Percentiles rank a stretch among this genome's conserved stretches.
phyloP scores from a whole-genome alignment of 1,140 invertebrate species.

The Drosophila orosa region DNA sequence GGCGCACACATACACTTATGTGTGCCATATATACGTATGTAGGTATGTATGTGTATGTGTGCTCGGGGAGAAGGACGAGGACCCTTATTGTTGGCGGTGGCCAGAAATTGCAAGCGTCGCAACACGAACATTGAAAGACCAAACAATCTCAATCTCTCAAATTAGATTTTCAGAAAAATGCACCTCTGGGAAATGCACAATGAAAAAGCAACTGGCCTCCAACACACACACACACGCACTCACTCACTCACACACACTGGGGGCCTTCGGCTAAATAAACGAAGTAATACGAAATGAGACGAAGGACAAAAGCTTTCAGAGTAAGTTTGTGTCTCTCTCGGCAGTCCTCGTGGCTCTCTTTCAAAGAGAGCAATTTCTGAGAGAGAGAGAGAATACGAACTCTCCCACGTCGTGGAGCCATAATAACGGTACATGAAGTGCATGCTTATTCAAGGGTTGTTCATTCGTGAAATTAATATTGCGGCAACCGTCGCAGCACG shows the following conservation, averaged over 20 bases:
- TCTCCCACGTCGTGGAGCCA: conserved; percentile 58
- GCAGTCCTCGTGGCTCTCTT: conserved; percentile 3
- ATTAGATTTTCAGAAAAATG: conserved; percentile 84
- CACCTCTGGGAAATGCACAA: conserved; percentile 83
- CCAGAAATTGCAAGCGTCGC: conserved; percentile 78
- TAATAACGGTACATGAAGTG: conserved; percentile 78
- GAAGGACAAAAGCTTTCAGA: conserved; percentile 37
- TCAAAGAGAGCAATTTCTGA: not conserved
- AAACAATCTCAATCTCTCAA: conserved; percentile 84
- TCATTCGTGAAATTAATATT: conserved; percentile 84
- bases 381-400: conserved; percentile 4
- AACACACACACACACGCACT: conserved; percentile 29
- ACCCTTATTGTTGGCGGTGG: conserved; percentile 38
- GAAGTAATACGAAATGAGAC: conserved; percentile 28
- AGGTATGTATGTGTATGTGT: conserved; percentile 30
- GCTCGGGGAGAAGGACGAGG: conserved; percentile 9
- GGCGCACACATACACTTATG: conserved; percentile 6
- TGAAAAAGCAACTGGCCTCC: conserved; percentile 72
- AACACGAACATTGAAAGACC: conserved; percentile 82
- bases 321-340: conserved; percentile 1
- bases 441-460: conserved; percentile 83
- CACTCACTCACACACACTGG: not conserved
- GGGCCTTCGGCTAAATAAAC: conserved; percentile 18
- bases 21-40: conserved; percentile 11
- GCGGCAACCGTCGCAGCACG: conserved; percentile 72